Evolutionary conservation across 2,797 vertebrate genomes (phyloP), one percentile per base, ranked within the genome.

Genomic region (Caiman crocodilus): DNA sequence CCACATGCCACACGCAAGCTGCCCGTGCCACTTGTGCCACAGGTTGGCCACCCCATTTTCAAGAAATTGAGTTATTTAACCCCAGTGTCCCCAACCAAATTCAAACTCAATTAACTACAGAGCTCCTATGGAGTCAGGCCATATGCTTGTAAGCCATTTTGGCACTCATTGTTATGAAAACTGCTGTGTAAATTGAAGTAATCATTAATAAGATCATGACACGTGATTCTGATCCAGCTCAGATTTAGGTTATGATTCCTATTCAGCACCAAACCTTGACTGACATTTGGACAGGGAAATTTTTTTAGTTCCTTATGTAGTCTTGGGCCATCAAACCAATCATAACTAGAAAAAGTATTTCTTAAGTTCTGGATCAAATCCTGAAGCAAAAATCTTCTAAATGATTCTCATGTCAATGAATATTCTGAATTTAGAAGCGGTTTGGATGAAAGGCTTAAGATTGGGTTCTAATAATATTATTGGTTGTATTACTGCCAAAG

Each of bases 61-160:
- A 93, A 97, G 93, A 88, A 93, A 95, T 78, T 0, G 42, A 94
- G 92, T 91, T 83, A 96, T 96, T 50, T 97, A 95, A 95, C 93
- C 93, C 92, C 65, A 0, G 0, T 88, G 93, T 94, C 92, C 91
- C 75, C 76, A 64, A 76, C 65, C 88, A 96, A 93, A 96, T 96
- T 88, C 90, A 90, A 94, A 90, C 83, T 89, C 15, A 2, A 71
- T 88, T 90, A 84, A 93, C 91, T 82, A 79, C 90, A 93, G 90
- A 94, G 91, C 90, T 3, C 95, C 90, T 25, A n/a, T 95, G 92
- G 90, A 94, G 88, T 95, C 83, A 21, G 74, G 88, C 88, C 88
- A 93, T 65, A 6, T 95, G 95, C 92, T 97, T 90, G 91, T 94
- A 96, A 97, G 95, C 93, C 92, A 87, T 86, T 73, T 60, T 76